Evolutionary conservation across 2,888 invertebrate species (phyloP).

Genomic region (Alloplasta piceator): DNA sequence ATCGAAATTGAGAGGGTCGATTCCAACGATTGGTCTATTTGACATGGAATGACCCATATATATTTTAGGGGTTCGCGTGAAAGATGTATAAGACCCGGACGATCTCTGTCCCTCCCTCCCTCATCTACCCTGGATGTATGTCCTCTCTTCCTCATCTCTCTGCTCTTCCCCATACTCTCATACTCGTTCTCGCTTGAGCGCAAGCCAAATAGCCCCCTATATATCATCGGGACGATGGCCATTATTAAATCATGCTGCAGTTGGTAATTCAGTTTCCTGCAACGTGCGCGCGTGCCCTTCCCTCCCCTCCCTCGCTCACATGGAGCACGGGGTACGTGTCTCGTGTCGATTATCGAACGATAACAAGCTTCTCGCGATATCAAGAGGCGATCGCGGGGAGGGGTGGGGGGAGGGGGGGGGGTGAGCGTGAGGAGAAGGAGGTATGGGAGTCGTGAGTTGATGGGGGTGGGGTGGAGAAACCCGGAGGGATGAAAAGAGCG

Average conservation of each 20-base stretch:
- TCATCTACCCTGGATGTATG: not conserved
- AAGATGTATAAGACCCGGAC: constrained; percentile 52
- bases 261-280: constrained; percentile 78
- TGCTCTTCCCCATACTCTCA: constrained; percentile 14
- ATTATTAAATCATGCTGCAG: constrained; percentile 78
- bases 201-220: constrained; percentile 73
- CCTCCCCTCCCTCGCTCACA: constrained; percentile 26
- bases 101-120: constrained; percentile 10
- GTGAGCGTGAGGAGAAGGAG: not conserved
- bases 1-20: too few species aligned
- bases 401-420: not conserved
- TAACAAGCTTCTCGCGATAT: constrained; percentile 75
- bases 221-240: constrained; percentile 71
- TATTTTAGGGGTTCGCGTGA: constrained; percentile 17
- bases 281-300: constrained; percentile 69
- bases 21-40: too few species aligned
- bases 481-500: not conserved
- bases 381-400: constrained; percentile 66
- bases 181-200: constrained; percentile 65
- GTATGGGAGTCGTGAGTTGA: too few species aligned
- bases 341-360: constrained; percentile 78
- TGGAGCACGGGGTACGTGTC: constrained; percentile 71
- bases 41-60: too few species aligned
- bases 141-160: constrained; percentile 30
- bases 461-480: not conserved